These are phyloP conservation scores for Perca schrenkii DNA, from an alignment of 2,113 vertebrate genomes.

Conservation along the genomic window DNA sequence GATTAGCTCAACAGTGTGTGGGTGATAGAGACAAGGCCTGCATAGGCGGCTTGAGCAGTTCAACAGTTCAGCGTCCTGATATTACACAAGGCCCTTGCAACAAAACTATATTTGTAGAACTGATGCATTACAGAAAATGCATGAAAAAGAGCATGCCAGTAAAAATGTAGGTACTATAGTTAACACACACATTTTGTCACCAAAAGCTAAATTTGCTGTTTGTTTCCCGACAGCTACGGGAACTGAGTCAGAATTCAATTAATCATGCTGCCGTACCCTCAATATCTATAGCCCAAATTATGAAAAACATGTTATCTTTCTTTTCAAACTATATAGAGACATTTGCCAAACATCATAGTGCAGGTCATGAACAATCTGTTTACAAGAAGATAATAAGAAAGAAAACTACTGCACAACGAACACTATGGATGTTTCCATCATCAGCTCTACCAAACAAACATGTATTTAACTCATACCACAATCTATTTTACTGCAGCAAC, in stretches of 20 bases:
- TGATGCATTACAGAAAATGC: neutral
- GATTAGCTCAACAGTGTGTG: neutral
- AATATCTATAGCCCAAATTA: neutral
- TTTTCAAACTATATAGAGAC: neutral
- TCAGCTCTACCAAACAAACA: neutral
- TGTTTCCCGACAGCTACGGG: neutral
- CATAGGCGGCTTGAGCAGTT: conserved; percentile 3
- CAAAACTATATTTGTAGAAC: neutral
- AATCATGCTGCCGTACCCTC: neutral
- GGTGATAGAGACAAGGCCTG: neutral
- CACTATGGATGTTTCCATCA: neutral
- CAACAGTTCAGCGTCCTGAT: neutral
- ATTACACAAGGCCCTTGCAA: neutral
- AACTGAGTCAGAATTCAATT: neutral
- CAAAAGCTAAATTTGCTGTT: neutral
- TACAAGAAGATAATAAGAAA: neutral
- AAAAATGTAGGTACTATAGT: neutral
- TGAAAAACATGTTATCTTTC: neutral
- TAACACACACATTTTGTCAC: neutral
- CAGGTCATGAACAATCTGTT: neutral
- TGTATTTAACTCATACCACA: neutral
- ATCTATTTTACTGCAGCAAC: neutral
- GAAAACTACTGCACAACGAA: neutral
- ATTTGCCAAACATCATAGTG: neutral
- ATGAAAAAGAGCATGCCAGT: neutral